phyloP scores from a whole-genome alignment of 1,140 invertebrate species.

The Atopsyche davidsoni region DNA sequence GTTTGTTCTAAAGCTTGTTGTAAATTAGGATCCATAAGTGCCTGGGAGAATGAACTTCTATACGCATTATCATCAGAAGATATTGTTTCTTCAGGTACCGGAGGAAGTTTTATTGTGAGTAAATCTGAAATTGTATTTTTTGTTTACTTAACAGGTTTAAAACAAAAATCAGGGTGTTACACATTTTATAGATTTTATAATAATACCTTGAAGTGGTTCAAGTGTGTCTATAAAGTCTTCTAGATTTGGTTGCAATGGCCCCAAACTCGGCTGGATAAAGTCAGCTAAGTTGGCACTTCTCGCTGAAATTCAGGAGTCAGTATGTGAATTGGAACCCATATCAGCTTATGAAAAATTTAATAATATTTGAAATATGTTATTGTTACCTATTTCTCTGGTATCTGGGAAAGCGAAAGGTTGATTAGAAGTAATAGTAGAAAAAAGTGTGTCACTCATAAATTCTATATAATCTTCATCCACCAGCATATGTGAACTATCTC shows the following conservation, averaged over 20 bases:
- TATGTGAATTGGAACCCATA: not conserved
- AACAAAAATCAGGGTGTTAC: slow-evolving; percentile 5
- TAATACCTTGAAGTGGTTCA: slow-evolving; percentile 72
- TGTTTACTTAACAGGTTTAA: slow-evolving; percentile 10
- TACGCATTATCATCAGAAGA: slow-evolving; percentile 25
- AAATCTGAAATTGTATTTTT: slow-evolving; percentile 39
- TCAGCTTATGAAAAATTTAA: not conserved
- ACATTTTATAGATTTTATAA: slow-evolving; percentile 17
- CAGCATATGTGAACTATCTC: slow-evolving; percentile 66
- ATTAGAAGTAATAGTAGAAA: slow-evolving; percentile 78
- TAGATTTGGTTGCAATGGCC: slow-evolving; percentile 92
- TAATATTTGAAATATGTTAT: slow-evolving; percentile 3
- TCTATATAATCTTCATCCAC: slow-evolving; percentile 85
- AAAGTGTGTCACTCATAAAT: slow-evolving; percentile 84
- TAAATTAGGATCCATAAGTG: slow-evolving; percentile 21
- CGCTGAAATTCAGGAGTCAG: slow-evolving; percentile 44
- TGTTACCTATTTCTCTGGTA: slow-evolving; percentile 87
- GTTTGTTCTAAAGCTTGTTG: slow-evolving; percentile 25
- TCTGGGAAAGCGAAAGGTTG: slow-evolving; percentile 95
- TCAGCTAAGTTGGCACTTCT: slow-evolving; percentile 67
- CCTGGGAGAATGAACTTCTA: slow-evolving; percentile 21
- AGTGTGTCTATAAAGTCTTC: slow-evolving; percentile 94
- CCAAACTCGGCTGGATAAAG: slow-evolving; percentile 96
- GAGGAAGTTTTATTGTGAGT: slow-evolving; percentile 54
- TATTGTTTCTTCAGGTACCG: slow-evolving; percentile 58